Base-by-base conservation (phyloP, 2,113 vertebrate species). In the Acrocephalus kingi region DNA sequence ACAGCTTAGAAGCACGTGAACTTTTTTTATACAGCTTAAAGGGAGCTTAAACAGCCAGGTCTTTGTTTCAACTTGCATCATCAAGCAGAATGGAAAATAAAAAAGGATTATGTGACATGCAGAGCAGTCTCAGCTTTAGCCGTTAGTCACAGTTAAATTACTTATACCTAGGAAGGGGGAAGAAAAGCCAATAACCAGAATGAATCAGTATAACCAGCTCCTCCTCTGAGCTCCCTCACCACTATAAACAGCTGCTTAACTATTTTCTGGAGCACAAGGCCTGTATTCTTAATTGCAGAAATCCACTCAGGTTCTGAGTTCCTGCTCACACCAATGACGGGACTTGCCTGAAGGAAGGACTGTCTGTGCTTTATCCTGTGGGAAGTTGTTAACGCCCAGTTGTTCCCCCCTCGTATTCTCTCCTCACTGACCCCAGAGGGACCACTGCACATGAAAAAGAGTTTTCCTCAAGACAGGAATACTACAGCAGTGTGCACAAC, bases 301-400 rank as follows among this genome's bases (percentile, higher is more conserved):
- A 76, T 41, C 18, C 71, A 52, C 39, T 9, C 27, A 45, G 41
- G 58, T 45, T 68, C 51, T 4, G 41, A 89, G 62, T 21, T 90
- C 64, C 80, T 62, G 64, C 24, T 75, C 77, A 49, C 46, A 91
- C 6, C 61, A 58, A 62, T 55, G n/a, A 19, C 23, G 35, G 64
- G 22, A 20, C 43, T 30, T 56, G 76, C 46, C 9, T 56, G 63
- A 84, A 66, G 73, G 58, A 8, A 77, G 68, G 66, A 49, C 68
- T 43, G 11, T 78, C 54, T 69, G 76, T 51, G 64, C 68, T 87
- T 76, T 45, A 39, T 75, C 56, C 58, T 64, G 80, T 37, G 81
- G 64, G 69, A 59, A 73, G 95, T 3, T 78, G 94, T 89, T 79
- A 96, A 96, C 46, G 18, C 91, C 91, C 91, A 76, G 62, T 24